These are phyloP conservation scores for Liolophura sinensis DNA, from an alignment of 1,140 invertebrate genomes.

Conservation along the genomic window DNA sequence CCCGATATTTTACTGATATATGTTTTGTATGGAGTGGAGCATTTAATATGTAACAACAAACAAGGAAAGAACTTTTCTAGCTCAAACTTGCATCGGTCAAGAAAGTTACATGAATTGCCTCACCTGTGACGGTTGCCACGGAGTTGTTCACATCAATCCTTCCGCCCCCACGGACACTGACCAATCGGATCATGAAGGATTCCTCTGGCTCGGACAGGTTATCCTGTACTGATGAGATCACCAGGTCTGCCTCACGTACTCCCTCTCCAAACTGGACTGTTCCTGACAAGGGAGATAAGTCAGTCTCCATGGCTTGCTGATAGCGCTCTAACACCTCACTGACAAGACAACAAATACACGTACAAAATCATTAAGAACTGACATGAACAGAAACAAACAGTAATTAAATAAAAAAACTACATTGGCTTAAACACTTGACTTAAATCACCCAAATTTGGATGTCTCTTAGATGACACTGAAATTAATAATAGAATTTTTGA, in stretches of 20 bases:
- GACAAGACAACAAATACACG: conserved; percentile 10
- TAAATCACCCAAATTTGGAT: not conserved
- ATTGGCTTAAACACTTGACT: too few relatives aligned
- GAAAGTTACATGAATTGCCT: not conserved
- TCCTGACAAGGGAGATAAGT: conserved; percentile 49
- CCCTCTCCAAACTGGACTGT: conserved; percentile 33
- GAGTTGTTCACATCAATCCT: conserved; percentile 32
- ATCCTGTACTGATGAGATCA: conserved; percentile 41
- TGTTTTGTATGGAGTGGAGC: too few relatives aligned
- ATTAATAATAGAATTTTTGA: not conserved
- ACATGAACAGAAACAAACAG: too few relatives aligned
- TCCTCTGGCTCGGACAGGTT: conserved; percentile 48
- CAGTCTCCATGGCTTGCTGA: conserved; percentile 28
- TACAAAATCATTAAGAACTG: not conserved
- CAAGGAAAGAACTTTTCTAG: too few relatives aligned
- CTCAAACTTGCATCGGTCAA: not conserved
- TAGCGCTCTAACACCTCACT: conserved; percentile 47
- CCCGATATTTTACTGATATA: too few relatives aligned
- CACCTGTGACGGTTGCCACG: conserved; percentile 47
- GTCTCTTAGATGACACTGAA: not conserved
- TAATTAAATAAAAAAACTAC: too few relatives aligned
- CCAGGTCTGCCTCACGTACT: conserved; percentile 20
- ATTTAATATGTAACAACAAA: too few relatives aligned
- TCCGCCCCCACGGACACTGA: conserved; percentile 43
- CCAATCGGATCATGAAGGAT: conserved; percentile 44